Evolutionary conservation across 1,140 invertebrate genomes (phyloP).

Genomic region (Diploscapter pachys): DNA sequence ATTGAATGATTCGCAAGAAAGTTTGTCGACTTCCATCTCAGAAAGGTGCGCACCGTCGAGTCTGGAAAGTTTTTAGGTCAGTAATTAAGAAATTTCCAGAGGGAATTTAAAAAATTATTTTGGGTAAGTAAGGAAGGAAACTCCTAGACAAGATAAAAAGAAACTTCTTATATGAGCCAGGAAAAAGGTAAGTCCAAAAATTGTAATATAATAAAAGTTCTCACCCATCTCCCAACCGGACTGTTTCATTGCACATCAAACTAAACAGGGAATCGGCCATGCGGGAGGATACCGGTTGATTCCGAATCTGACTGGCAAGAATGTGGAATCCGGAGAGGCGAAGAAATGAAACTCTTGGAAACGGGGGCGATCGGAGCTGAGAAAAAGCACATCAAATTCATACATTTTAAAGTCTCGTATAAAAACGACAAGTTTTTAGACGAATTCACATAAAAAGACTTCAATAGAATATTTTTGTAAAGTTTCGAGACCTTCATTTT

Average conservation of each 20-base stretch:
- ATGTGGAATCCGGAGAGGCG: constrained; percentile 27
- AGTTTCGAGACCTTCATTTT: no score
- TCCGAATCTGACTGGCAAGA: constrained; percentile 26
- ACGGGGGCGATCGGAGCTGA: constrained; percentile 24
- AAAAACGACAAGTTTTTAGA: no score
- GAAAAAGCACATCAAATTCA: neutral
- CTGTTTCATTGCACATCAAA: constrained; percentile 21
- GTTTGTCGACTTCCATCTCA: constrained; percentile 13
- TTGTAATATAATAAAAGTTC: neutral
- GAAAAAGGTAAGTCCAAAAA: constrained; percentile 1
- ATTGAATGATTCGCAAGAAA: constrained; percentile 30
- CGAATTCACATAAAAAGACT: no score
- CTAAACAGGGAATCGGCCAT: constrained; percentile 34
- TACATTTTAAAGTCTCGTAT: no score
- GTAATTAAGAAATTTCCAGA: no score
- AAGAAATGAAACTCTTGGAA: constrained; percentile 28
- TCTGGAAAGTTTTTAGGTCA: constrained; percentile 10
- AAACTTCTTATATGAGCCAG: no score
- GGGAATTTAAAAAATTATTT: no score
- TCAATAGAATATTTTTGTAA: no score
- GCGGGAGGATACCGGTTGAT: constrained; percentile 6
- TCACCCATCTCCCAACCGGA: constrained; percentile 32
- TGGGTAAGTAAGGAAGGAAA: no score
- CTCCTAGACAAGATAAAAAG: no score
- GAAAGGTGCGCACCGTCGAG: constrained; percentile 28